Conservation (phyloP, 2,797 vertebrate genomes). For the Mormyrops boulengeri region DNA sequence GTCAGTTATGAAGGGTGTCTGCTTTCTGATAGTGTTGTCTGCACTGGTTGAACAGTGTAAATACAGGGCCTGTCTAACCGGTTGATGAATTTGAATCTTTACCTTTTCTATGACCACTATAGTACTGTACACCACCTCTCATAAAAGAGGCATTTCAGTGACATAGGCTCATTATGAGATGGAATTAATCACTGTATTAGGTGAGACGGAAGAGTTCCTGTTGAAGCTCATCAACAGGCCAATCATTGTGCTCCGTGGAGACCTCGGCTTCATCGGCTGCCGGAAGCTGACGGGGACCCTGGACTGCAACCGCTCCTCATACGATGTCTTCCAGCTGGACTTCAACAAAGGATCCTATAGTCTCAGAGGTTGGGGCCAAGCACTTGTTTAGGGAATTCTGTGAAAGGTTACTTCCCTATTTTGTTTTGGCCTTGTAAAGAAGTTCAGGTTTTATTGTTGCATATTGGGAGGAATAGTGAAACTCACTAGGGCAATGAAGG, state of each 20-base stretch:
- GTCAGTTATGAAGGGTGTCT: conserved; percentile 52
- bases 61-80: neutral
- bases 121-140: neutral
- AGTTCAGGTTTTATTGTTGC: neutral
- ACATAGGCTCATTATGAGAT: neutral
- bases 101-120: neutral
- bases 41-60: neutral
- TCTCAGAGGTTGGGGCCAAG: conserved; percentile 69
- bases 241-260: conserved; percentile 86
- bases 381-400: neutral
- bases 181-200: conserved; percentile 43
- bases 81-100: neutral
- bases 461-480: neutral
- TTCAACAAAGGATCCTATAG: conserved; percentile 83
- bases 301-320: conserved; percentile 88
- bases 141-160: neutral
- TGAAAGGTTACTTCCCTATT: neutral
- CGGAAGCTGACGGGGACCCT: conserved; percentile 80
- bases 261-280: conserved; percentile 90
- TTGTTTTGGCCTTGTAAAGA: neutral
- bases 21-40: neutral
- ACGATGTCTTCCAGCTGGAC: conserved; percentile 88
- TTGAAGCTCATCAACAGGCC: conserved; percentile 96
- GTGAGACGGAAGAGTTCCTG: conserved; percentile 80
- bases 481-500: neutral